Evolutionary conservation across 2,113 vertebrate genomes (phyloP).

Genomic region (Xiphophorus maculatus): DNA sequence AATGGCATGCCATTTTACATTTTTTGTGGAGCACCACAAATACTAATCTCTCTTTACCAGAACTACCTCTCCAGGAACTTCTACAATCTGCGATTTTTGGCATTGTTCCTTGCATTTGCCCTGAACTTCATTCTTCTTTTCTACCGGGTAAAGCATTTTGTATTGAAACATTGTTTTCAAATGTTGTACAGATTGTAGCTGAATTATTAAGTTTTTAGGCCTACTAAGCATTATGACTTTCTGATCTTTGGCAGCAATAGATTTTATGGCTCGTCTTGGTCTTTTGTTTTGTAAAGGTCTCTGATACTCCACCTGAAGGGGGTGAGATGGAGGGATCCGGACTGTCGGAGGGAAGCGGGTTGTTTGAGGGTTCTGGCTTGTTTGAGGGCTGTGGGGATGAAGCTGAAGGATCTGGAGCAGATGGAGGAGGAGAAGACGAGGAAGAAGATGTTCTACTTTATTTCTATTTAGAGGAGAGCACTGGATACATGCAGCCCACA

Average conservation of each 20-base stretch:
- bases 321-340: slow-evolving; percentile 75
- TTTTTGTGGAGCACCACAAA: not conserved
- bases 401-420: slow-evolving; percentile 81
- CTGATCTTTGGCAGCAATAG: not conserved
- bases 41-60: slow-evolving; percentile 63
- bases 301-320: slow-evolving; percentile 82
- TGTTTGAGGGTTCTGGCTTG: slow-evolving; percentile 76
- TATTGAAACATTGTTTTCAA: not conserved
- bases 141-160: slow-evolving; percentile 82
- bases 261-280: not conserved
- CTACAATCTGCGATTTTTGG: slow-evolving; percentile 91
- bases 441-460: slow-evolving; percentile 87
- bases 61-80: slow-evolving; percentile 95
- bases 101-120: slow-evolving; percentile 91
- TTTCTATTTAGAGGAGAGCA: slow-evolving; percentile 94
- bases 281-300: slow-evolving; percentile 80
- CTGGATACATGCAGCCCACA: slow-evolving; percentile 94
- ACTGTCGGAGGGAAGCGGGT: slow-evolving; percentile 71
- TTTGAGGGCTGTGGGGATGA: slow-evolving; percentile 79
- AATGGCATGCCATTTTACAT: fast-evolving
- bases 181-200: not conserved
- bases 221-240: not conserved
- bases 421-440: slow-evolving; percentile 77
- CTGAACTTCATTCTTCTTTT: slow-evolving; percentile 95
- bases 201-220: not conserved